Conservation (phyloP, 2,888 invertebrate species). For the Eudemis profundana region DNA sequence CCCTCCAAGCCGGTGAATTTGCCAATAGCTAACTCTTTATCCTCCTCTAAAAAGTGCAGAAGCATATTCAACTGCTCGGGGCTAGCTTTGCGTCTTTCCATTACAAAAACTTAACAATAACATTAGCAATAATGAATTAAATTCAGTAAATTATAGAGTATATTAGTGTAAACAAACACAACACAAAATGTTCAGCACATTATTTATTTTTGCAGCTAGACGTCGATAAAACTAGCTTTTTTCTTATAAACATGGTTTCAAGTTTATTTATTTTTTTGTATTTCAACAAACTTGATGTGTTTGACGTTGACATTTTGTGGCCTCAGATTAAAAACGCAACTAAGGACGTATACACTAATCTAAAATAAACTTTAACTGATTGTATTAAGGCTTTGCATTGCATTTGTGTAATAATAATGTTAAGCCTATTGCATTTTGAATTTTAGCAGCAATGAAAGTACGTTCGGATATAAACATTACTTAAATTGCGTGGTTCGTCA, state of each 20-base stretch:
- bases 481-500: neutral
- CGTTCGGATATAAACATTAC: conserved; percentile 1
- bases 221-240: neutral
- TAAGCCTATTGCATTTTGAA: neutral
- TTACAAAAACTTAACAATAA: conserved; percentile 35
- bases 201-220: neutral
- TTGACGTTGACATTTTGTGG: conserved; percentile 13
- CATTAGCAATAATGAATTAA: conserved; percentile 29
- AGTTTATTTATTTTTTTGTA: conserved; percentile 23
- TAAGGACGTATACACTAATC: neutral
- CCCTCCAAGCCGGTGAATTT: conserved; percentile 67
- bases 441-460: conserved; percentile 2
- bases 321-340: neutral
- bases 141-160: neutral
- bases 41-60: conserved; percentile 66
- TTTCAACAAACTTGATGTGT: conserved; percentile 24
- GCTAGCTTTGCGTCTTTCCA: conserved; percentile 67
- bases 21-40: conserved; percentile 68
- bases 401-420: too few relatives aligned
- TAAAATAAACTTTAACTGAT: neutral
- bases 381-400: too few relatives aligned
- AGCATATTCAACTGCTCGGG: conserved; percentile 72
- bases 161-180: neutral
- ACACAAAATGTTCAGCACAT: neutral
- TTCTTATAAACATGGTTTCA: conserved; percentile 16